Evolutionary conservation across 2,888 invertebrate genomes (phyloP), one percentile per base, ranked within the genome.

Genomic region (Notodonta ziczac): DNA sequence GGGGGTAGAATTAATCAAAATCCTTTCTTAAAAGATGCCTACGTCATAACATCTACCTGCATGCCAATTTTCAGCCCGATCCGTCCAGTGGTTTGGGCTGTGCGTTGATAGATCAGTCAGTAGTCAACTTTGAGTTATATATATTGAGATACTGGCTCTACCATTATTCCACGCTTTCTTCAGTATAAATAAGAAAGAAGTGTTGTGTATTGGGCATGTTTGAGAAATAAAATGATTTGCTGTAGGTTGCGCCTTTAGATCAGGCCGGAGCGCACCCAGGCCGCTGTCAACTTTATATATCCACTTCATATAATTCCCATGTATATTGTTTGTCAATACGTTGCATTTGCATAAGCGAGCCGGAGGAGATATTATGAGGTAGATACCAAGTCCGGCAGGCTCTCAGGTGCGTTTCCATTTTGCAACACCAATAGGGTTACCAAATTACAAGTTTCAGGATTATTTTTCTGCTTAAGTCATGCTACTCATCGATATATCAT

Each of bases 281-380:
- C 70, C 32, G 79, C 84, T 80, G 86, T 83, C 86, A 86, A 79
- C 86, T 86, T 88, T 83, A 87, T 82, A 78, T 78, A 80, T 84
- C 87, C 83, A 88, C 86, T 86, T 84, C 85, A 84, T 89, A 87
- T 81, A 86, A 24, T 87, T 88, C 82, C 81, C 83, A 80, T 83
- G 82, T 88, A 88, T 88, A 90, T 88, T 88, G 87, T 89, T 87
- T 87, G 88, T 86, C 85, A 87, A 86, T 88, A 82, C 70, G 70
- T 69, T 67, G 74, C 81, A 89, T 91, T 91, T 89, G 85, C 91
- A 89, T 91, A 89, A 87, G 81, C 83, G 73, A 84, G 69, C 63
- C 59, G 65, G 60, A 83, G 89, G 85, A 88, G 87, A 87, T 83
- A 85, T 85, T 85, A 80, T 80, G 79, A 81, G 73, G 77, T 81